These are phyloP conservation scores for Argynnis bischoffii DNA, from an alignment of 2,888 invertebrate species.

Conservation along the genomic window DNA sequence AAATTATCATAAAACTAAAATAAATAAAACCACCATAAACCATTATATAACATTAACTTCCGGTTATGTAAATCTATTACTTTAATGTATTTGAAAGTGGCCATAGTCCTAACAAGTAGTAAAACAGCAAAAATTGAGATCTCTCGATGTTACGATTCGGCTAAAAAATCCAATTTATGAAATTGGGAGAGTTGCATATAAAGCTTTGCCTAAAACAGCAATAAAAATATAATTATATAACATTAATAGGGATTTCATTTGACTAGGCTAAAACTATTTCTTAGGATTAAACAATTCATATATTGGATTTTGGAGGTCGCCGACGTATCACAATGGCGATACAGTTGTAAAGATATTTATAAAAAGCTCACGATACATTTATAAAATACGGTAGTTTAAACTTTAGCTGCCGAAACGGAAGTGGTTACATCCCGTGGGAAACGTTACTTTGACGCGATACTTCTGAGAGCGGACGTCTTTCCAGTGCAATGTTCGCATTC, in stretches of 20 bases:
- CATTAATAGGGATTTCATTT: constrained; percentile 34
- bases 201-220: constrained; percentile 60
- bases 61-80: constrained; percentile 7
- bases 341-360: constrained; percentile 59
- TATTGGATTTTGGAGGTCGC: constrained; percentile 39
- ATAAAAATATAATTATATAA: constrained; percentile 49
- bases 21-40: not conserved
- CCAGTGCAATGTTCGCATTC: constrained; percentile 43
- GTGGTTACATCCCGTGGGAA: constrained; percentile 42
- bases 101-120: constrained; percentile 42
- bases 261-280: constrained; percentile 43
- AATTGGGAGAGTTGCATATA: constrained; percentile 44
- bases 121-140: constrained; percentile 47
- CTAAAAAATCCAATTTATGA: constrained; percentile 63
- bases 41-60: not conserved
- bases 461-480: constrained; percentile 57
- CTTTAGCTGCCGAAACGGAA: constrained; percentile 44
- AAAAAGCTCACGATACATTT: constrained; percentile 73
- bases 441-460: constrained; percentile 56
- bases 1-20: constrained; percentile 25
- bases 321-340: constrained; percentile 54
- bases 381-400: constrained; percentile 44
- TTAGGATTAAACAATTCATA: constrained; percentile 43
- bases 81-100: constrained; percentile 29
- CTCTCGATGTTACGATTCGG: constrained; percentile 57